phyloP scores from a whole-genome alignment of 1,140 invertebrate genomes.

The Apolygus lucorum region DNA sequence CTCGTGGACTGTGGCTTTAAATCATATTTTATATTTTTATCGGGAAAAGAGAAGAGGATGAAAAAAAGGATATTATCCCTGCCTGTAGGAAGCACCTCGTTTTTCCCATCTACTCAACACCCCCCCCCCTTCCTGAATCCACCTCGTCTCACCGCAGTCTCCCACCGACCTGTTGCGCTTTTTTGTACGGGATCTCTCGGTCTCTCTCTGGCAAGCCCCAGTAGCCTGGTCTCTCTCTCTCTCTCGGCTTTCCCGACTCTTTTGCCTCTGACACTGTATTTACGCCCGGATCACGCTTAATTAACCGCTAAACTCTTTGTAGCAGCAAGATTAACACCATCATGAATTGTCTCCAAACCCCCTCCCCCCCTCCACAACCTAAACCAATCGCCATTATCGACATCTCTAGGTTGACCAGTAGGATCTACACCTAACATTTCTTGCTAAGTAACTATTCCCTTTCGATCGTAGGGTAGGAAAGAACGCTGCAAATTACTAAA shows the following conservation, averaged over 20 bases:
- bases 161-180: background rate
- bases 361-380: no score
- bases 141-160: background rate
- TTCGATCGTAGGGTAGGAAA: no score
- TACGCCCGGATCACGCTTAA: background rate
- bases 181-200: no score
- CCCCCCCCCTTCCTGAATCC: background rate
- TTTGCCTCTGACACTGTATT: background rate
- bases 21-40: background rate
- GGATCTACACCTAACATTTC: no score
- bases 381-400: no score
- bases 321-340: background rate
- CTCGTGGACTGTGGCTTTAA: no score
- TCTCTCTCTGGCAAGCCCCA: no score
- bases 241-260: background rate
- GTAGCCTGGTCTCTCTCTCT: no score
- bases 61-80: background rate
- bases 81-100: background rate
- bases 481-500: no score
- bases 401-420: no score
- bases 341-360: background rate
- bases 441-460: no score
- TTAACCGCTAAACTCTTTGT: background rate
- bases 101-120: background rate
- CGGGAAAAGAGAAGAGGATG: background rate